Conservation (phyloP, 2,888 invertebrate species). For the Margaritifera margaritifera region DNA sequence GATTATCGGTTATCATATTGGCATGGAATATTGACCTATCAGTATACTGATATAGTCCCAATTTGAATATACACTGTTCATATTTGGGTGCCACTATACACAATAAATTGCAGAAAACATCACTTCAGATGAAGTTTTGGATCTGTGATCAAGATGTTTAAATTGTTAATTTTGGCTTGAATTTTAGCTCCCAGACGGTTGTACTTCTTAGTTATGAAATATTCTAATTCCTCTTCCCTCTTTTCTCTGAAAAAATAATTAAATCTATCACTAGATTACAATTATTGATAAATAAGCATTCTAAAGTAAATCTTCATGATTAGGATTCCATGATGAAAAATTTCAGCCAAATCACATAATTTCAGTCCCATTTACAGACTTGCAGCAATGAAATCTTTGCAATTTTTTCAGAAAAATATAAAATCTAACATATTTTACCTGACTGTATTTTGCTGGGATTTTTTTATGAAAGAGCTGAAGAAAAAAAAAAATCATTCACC, state of each 20-base stretch:
- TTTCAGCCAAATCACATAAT: neutral
- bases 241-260: constrained; percentile 57
- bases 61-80: no score
- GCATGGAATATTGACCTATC: no score
- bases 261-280: neutral
- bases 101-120: neutral
- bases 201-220: constrained; percentile 68
- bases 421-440: neutral
- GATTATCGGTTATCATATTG: no score
- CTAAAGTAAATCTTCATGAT: neutral
- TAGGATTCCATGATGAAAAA: neutral
- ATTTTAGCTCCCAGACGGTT: constrained; percentile 67
- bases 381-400: neutral
- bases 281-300: neutral
- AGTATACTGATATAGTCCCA: no score
- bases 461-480: no score
- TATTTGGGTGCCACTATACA: no score
- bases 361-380: neutral
- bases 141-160: constrained; percentile 51
- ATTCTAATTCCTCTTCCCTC: constrained; percentile 68
- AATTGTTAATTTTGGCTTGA: constrained; percentile 35
- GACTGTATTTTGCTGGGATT: no score
- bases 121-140: constrained; percentile 48
- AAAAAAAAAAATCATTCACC: no score
- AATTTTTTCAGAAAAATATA: neutral